A percentile compares a stretch with the other conserved stretches of the same genome.
Conservation (phyloP, 2,113 vertebrate genomes). For the Pheucticus melanocephalus region DNA sequence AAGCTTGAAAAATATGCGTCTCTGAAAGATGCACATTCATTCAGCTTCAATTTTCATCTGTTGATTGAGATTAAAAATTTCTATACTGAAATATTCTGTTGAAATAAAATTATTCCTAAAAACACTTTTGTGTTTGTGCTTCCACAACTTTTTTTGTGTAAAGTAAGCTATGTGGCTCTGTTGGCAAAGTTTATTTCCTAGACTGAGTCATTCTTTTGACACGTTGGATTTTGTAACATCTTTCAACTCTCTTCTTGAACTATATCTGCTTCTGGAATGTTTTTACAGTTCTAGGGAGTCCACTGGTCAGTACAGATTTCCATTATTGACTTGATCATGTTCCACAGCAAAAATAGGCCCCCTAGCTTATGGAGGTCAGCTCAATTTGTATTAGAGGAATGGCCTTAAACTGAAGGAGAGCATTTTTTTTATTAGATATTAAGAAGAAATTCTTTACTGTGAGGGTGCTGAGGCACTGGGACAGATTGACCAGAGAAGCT, state of each 20-base stretch:
- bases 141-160: neutral
- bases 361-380: neutral
- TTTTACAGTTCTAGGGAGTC: neutral
- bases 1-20: neutral
- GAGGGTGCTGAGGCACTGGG: neutral
- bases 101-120: neutral
- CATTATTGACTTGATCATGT: neutral
- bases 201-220: neutral
- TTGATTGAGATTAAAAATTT: neutral
- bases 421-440: neutral
- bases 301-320: neutral
- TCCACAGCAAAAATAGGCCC: rapidly evolving
- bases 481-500: neutral
- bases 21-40: neutral
- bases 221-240: neutral
- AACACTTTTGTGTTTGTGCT: neutral
- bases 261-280: neutral
- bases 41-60: neutral
- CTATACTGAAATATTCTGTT: neutral
- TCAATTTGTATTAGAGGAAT: neutral
- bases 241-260: neutral
- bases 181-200: neutral
- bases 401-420: neutral
- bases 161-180: neutral
- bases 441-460: neutral